These are phyloP conservation scores for Petrolisthes cinctipes DNA, from an alignment of 2,888 invertebrate species.

Conservation along the genomic window DNA sequence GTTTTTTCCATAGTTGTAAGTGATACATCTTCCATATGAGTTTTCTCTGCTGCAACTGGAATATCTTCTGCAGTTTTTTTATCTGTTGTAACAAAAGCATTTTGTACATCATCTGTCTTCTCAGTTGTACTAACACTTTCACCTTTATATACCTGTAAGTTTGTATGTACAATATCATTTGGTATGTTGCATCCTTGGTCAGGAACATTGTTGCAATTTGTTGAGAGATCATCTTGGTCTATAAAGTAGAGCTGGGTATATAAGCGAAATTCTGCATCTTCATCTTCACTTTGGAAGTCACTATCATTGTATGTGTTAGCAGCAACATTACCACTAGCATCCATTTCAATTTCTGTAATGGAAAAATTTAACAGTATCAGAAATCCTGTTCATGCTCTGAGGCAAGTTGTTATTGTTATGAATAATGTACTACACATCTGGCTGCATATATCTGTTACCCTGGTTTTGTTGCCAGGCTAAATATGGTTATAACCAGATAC, in stretches of 20 bases:
- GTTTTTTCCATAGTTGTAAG: too few species aligned
- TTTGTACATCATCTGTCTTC: background rate
- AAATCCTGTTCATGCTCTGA: too few species aligned
- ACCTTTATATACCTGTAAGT: background rate
- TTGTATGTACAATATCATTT: background rate
- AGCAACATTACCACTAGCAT: too few species aligned
- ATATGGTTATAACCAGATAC: too few species aligned
- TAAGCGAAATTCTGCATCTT: slow-evolving; percentile 42
- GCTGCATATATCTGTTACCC: too few species aligned
- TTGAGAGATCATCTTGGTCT: background rate
- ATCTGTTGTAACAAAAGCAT: background rate
- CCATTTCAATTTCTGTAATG: too few species aligned
- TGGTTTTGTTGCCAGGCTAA: too few species aligned
- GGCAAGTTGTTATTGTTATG: too few species aligned
- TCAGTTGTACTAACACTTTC: background rate
- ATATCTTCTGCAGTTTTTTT: background rate
- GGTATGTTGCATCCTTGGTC: background rate
- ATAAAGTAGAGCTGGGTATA: slow-evolving; percentile 54
- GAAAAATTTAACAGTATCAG: too few species aligned
- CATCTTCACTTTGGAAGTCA: slow-evolving; percentile 48
- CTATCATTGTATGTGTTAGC: background rate
- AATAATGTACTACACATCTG: too few species aligned
- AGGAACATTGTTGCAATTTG: background rate
- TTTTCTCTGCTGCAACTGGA: too few species aligned
- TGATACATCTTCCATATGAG: too few species aligned